phyloP scores from a whole-genome alignment of 2,113 vertebrate genomes.

The Micronycteris hirsuta region DNA sequence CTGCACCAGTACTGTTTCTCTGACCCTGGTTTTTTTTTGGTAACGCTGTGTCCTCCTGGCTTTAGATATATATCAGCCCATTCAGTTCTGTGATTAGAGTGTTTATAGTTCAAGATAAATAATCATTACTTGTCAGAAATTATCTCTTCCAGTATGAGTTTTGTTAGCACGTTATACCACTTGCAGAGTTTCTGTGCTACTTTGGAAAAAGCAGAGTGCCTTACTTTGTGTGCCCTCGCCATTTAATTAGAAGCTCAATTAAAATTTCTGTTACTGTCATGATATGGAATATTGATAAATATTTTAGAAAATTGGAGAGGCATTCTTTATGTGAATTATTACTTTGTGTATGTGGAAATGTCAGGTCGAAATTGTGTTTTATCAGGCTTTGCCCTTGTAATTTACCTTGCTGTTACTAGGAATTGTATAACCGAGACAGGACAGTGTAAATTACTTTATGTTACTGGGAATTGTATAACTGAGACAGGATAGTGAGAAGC shows the following conservation, averaged over 20 bases:
- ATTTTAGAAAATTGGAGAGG: not conserved
- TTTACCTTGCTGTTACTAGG: not conserved
- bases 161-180: not conserved
- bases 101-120: not conserved
- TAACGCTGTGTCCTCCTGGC: not conserved
- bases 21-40: not conserved
- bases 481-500: no score
- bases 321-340: not conserved
- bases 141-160: not conserved
- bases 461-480: not conserved
- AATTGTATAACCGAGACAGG: not conserved
- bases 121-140: not conserved
- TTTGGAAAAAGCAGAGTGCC: not conserved
- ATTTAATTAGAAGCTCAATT: not conserved
- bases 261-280: not conserved
- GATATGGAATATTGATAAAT: not conserved
- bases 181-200: not conserved
- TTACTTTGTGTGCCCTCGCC: not conserved
- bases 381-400: not conserved
- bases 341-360: not conserved
- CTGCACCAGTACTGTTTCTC: not conserved
- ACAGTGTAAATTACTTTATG: not conserved
- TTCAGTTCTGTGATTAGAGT: not conserved
- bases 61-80: not conserved
- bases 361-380: not conserved